A percentile compares a stretch with the other conserved stretches of the same genome.
These are phyloP conservation scores for Trididemnum clinides DNA, from an alignment of 23 tunicate species.

Conservation along the genomic window DNA sequence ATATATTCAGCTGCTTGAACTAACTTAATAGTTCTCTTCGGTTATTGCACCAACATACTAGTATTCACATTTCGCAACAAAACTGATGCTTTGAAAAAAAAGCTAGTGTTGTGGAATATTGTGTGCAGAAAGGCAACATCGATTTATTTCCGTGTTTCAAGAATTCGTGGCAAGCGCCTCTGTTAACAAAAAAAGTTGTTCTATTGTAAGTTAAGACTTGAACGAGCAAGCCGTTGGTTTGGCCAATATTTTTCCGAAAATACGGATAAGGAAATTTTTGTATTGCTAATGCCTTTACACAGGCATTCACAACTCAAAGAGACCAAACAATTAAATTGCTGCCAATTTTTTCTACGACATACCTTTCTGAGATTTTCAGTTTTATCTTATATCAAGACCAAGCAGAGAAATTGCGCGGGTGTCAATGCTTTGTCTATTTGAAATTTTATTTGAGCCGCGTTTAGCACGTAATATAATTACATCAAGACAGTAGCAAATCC, in stretches of 20 bases:
- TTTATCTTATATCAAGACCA: no score
- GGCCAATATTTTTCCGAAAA: constrained; percentile 44
- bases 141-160: constrained; percentile 54
- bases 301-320: no score
- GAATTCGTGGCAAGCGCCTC: constrained; percentile 46
- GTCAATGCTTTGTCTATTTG: no score
- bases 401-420: no score
- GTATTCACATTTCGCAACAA: constrained; percentile 50
- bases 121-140: constrained; percentile 48
- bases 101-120: constrained; percentile 43
- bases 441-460: no score
- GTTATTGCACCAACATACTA: constrained; percentile 34
- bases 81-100: no score
- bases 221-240: constrained; percentile 28
- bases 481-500: no score
- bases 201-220: constrained; percentile 33
- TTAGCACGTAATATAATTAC: no score
- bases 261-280: constrained; percentile 49
- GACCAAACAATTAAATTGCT: no score
- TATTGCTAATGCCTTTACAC: constrained; percentile 25
- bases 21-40: constrained; percentile 27
- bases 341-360: no score
- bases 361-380: no score
- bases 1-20: no score
- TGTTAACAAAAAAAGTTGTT: constrained; percentile 33